Evolutionary conservation across 2,113 vertebrate genomes (phyloP), one percentile per base, ranked within the genome.

Genomic region (Pithys albifrons): DNA sequence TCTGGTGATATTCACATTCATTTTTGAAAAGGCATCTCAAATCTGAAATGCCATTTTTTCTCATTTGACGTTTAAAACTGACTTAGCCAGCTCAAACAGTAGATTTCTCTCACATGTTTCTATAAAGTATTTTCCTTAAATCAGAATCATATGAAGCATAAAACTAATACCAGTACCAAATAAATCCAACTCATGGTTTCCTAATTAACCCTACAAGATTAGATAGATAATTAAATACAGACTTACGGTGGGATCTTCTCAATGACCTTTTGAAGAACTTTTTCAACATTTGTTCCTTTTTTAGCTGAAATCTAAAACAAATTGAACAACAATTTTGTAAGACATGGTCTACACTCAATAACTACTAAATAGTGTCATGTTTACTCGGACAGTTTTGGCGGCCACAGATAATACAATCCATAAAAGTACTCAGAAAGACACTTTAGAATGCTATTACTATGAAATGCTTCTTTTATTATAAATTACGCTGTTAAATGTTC

Each of bases 221-320:
- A 89, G 11, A 55, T 25, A 80, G 18, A 35, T 27, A 59, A 59
- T 14, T 74, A 84, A 61, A 93, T 76, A 85, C 62, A 62, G 28
- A 98, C 99, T 99, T 98, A 99, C 99, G 98, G 98, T n/a, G 99
- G 99, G 84, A 99, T 98, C 96, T 98, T 98, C 88, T 98, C 94
- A 88, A 99, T 98, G 31, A 99, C 97, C 20, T 98, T 99, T 39
- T 98, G 96, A 85, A 99, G 98, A 96, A 99, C 98, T 80, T 85
- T 96, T 70, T 99, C 98, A 82, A 99, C 97, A 61, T 99, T 99
- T 89, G 98, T 99, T 95, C 99, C 99, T 57, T 98, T 96, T 97
- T 99, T 99, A 81, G 99, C 99, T 86, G 99, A 99, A 97, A 99
- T 99, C 99, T 99, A 96, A 93, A 97, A 89, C 17, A 91, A 93